Percentiles rank a stretch among this genome's conserved stretches.
Conservation (phyloP, 92 coral and sea anemone species). For the Blastomussa wellsi region DNA sequence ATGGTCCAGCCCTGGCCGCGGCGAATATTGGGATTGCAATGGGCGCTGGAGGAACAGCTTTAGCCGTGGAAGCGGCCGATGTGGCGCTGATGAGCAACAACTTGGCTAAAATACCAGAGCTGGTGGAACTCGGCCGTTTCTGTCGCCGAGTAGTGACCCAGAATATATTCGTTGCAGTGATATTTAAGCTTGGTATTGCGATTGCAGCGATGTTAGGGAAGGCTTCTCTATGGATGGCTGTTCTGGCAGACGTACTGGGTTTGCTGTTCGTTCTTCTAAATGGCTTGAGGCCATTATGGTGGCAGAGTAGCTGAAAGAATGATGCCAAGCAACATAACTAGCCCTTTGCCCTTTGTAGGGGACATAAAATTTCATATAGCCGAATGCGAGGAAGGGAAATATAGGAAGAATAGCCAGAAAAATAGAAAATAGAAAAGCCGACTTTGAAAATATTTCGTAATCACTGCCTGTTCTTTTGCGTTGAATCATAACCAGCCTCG, state of each 20-base stretch:
- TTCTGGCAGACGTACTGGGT: constrained; percentile 86
- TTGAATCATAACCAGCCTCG: too few species aligned
- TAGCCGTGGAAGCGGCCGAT: constrained; percentile 98
- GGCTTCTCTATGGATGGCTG: constrained; percentile 93
- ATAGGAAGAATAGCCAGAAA: too few species aligned
- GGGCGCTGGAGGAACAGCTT: constrained; percentile 99
- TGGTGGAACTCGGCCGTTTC: constrained; percentile 77
- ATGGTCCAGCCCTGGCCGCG: constrained; percentile 98
- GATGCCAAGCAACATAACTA: constrained; percentile 30
- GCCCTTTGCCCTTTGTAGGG: too few species aligned
- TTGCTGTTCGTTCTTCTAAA: constrained; percentile 78
- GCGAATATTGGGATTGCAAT: constrained; percentile 97
- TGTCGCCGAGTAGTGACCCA: constrained; percentile 77
- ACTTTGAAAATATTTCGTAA: too few species aligned
- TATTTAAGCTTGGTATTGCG: constrained; percentile 80
- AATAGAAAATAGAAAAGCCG: too few species aligned
- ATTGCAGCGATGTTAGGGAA: constrained; percentile 79
- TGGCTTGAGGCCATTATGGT: constrained; percentile 87
- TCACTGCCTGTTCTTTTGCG: too few species aligned
- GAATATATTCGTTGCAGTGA: constrained; percentile 76
- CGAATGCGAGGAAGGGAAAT: too few species aligned
- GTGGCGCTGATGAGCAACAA: constrained; percentile 97
- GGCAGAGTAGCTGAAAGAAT: constrained; percentile 62
- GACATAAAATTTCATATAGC: not conserved
- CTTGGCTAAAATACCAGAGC: constrained; percentile 93